These are phyloP conservation scores for Sceloporus tristichus DNA, from an alignment of 2,113 vertebrate genomes.

Conservation along the genomic window DNA sequence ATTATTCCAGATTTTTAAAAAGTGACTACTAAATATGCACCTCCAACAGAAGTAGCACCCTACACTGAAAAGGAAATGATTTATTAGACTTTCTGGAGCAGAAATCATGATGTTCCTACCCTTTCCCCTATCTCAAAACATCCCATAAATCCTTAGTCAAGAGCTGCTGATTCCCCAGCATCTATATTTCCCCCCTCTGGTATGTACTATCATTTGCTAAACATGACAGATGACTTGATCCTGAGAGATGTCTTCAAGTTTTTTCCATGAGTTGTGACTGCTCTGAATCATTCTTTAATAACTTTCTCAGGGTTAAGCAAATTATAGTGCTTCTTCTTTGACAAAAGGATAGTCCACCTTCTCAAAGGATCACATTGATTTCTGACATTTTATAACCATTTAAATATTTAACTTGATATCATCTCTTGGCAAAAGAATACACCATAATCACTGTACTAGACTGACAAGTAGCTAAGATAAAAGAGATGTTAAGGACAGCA, in stretches of 20 bases:
- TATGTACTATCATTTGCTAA: background rate
- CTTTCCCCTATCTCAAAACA: background rate
- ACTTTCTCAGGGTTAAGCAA: slow-evolving; percentile 38
- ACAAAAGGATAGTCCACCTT: background rate
- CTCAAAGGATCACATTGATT: background rate
- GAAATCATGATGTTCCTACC: slow-evolving; percentile 13
- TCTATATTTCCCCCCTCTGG: slow-evolving; percentile 5
- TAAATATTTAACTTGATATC: background rate
- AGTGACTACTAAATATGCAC: slow-evolving; percentile 9
- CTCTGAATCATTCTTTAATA: slow-evolving; percentile 32
- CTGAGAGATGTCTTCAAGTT: slow-evolving; percentile 18
- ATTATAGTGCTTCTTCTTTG: background rate
- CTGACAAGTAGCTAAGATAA: background rate
- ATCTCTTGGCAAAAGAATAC: background rate
- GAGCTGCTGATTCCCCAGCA: slow-evolving; percentile 3
- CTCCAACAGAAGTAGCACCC: slow-evolving; percentile 16
- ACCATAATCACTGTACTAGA: background rate
- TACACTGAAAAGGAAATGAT: slow-evolving; percentile 2
- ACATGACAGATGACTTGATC: background rate
- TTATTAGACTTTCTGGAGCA: slow-evolving; percentile 29
- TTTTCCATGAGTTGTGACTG: slow-evolving; percentile 27
- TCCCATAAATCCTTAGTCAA: background rate
- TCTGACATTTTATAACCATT: background rate
- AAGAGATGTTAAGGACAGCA: background rate
- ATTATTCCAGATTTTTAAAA: slow-evolving; percentile 15